A percentile compares a stretch with the other conserved stretches of the same genome.
phyloP scores from a whole-genome alignment of 23 tunicate genomes.

The Botrylloides violaceus region DNA sequence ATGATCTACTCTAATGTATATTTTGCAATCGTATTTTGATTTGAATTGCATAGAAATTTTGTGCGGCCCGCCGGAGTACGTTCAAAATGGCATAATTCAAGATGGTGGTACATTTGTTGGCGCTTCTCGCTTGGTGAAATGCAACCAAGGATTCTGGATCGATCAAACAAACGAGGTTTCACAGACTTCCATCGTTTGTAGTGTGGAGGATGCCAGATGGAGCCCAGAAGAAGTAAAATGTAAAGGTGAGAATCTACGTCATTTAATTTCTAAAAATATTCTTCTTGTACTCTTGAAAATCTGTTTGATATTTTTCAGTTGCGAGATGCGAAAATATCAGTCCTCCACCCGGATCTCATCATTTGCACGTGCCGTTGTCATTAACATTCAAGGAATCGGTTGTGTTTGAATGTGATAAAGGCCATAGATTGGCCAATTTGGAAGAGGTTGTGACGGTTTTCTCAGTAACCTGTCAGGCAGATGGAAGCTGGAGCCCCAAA shows the following conservation, averaged over 20 bases:
- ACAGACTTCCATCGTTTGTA: slow-evolving; percentile 25
- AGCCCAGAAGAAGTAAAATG: slow-evolving; percentile 31
- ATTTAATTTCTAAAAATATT: neutral
- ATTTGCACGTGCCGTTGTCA: slow-evolving; percentile 2
- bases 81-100: slow-evolving; percentile 35
- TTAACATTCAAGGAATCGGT: slow-evolving; percentile 33
- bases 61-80: slow-evolving; percentile 28
- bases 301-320: neutral
- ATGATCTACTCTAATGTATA: neutral
- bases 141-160: slow-evolving; percentile 60
- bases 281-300: neutral
- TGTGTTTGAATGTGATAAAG: slow-evolving; percentile 48
- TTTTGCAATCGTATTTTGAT: too few relatives aligned
- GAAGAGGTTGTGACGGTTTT: slow-evolving; percentile 14
- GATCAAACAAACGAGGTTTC: slow-evolving; percentile 15
- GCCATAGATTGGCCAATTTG: slow-evolving; percentile 8
- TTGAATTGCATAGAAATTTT: neutral
- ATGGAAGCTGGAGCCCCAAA: slow-evolving; percentile 39
- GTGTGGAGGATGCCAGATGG: slow-evolving; percentile 34
- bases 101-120: slow-evolving; percentile 32
- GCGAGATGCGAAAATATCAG: slow-evolving; percentile 12
- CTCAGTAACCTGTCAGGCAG: slow-evolving; percentile 30
- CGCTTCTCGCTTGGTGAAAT: slow-evolving; percentile 12
- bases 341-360: neutral
- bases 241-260: slow-evolving; percentile 21